Evolutionary conservation across 1,140 invertebrate species (phyloP).

Genomic region (Ridgeia piscesae): DNA sequence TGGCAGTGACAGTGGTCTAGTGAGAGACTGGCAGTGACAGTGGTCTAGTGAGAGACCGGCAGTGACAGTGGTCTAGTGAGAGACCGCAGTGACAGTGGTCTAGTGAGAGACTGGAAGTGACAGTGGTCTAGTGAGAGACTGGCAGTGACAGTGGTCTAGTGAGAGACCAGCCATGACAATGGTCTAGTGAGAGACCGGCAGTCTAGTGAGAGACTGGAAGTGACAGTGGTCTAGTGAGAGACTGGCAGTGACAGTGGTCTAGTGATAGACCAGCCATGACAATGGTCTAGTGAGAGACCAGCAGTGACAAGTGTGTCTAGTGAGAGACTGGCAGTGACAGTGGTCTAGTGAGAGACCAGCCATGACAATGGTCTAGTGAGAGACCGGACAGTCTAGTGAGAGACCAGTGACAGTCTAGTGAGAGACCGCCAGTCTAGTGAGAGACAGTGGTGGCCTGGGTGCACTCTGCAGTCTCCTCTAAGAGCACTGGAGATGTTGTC

Average conservation of each 20-base stretch:
- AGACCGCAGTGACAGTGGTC: too few species aligned
- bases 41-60: neutral
- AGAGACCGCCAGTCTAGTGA: too few species aligned
- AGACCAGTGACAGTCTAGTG: neutral
- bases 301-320: too few species aligned
- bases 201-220: neutral
- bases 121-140: too few species aligned
- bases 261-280: neutral
- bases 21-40: neutral
- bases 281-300: neutral
- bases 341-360: too few species aligned
- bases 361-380: neutral
- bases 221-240: neutral
- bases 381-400: neutral
- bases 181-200: neutral
- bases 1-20: neutral
- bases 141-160: neutral
- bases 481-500: neutral
- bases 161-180: neutral
- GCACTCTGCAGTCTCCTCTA: too few species aligned
- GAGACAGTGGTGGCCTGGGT: too few species aligned
- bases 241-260: neutral
- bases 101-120: too few species aligned
- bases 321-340: too few species aligned
- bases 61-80: neutral